Evolutionary conservation across 2,888 invertebrate species (phyloP).

Genomic region (Drosophila parthenogenetica): DNA sequence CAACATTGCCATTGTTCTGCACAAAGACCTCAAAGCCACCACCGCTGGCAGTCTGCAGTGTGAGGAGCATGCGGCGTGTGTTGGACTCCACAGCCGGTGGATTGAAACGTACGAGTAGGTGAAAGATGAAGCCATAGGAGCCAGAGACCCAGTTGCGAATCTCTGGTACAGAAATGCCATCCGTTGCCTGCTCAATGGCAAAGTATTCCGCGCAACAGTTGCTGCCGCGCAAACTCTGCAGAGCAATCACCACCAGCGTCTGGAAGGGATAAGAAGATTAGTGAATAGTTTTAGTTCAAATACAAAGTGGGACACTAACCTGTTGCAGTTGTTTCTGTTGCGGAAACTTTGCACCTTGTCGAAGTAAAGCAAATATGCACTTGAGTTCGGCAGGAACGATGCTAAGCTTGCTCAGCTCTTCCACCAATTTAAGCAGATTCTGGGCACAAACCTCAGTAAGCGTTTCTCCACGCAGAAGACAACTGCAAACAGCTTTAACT

Average conservation of each 20-base stretch:
- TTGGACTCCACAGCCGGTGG: constrained; percentile 47
- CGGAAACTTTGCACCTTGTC: constrained; percentile 80
- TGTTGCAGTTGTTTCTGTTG: constrained; percentile 83
- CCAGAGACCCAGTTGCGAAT: constrained; percentile 87
- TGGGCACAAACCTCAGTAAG: constrained; percentile 85
- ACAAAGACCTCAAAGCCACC: constrained; percentile 88
- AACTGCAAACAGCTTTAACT: constrained; percentile 85
- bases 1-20: constrained; percentile 86
- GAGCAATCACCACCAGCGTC: constrained; percentile 82
- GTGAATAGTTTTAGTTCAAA: too few relatives aligned
- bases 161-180: constrained; percentile 86
- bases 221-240: constrained; percentile 82
- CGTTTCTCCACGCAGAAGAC: constrained; percentile 84
- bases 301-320: constrained; percentile 55
- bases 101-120: constrained; percentile 86
- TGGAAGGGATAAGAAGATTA: constrained; percentile 36
- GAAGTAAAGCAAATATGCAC: constrained; percentile 85
- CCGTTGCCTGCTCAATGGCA: constrained; percentile 85
- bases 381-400: constrained; percentile 87
- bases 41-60: constrained; percentile 86
- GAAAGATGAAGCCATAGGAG: constrained; percentile 87
- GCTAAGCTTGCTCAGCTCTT: constrained; percentile 87
- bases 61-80: constrained; percentile 86
- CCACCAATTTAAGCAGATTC: constrained; percentile 86
- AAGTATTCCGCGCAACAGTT: constrained; percentile 86